Evolutionary conservation across 1,140 invertebrate genomes (phyloP), one percentile per base, ranked within the genome.

Genomic region (Trachymyrmex cornetzi): DNA sequence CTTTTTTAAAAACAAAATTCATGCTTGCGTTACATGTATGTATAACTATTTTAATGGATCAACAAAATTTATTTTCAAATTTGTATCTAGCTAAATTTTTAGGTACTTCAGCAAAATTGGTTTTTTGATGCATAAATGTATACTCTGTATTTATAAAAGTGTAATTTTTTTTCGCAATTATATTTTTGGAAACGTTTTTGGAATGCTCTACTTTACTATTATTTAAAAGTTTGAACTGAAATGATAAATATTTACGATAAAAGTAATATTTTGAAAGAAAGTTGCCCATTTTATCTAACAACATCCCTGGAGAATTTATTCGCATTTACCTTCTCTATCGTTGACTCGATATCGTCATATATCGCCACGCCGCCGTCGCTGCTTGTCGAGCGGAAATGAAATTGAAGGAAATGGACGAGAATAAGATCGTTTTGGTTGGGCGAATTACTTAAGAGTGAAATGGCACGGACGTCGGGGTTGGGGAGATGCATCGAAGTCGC

Each of bases 401-500:
- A 75, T 84, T 63, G 80, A 50, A 84, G 80, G 80, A 84, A 84
- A 84, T 84, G 80, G 80, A 74, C 69, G 38, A 84, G 69, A 84
- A 84, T 84, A 84, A 84, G 69, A 75, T 84, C 69, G 55, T 84
- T 84, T 82, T 84, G 80, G 80, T 75, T 63, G 55, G 69, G 57
- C 69, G 80, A 84, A 84, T 84, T 84, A 84, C 80, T 84, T 84
- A 61, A 63, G 80, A 84, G 57, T 84, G 80, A 84, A 84, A 84
- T 84, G 24, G 80, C 57, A 63, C 38, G 69, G 38, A 48, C 38
- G 38, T 59, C 55, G 19, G n/a, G 30, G 7, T 24, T 16, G 80
- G 44, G n/a, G 80, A 22, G 66, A 55, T 57, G 79, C 79, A 81
- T 72, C 79, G 66, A 81, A 71, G 80, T 84, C 55, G 55, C 80